Evolutionary conservation across 2,113 vertebrate species (phyloP).

Genomic region (Grammatotria lemairii): DNA sequence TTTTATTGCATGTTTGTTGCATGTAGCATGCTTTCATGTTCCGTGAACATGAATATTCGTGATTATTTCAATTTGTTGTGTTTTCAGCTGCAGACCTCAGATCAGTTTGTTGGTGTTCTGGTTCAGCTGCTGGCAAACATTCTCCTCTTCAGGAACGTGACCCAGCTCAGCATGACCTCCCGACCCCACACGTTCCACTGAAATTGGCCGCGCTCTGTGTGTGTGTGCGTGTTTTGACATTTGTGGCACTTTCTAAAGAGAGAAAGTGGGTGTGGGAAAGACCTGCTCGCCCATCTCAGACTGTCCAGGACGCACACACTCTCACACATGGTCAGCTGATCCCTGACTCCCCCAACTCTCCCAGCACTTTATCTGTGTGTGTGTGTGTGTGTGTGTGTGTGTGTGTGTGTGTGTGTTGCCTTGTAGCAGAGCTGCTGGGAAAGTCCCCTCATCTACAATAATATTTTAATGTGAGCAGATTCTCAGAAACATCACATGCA

Average conservation of each 20-base stretch:
- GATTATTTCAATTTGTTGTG: background rate
- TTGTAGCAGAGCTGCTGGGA: background rate
- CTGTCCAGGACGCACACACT: slow-evolving; percentile 1
- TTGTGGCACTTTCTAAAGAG: slow-evolving; percentile 37
- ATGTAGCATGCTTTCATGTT: background rate
- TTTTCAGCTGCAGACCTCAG: background rate
- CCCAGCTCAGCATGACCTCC: background rate
- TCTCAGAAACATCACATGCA: background rate
- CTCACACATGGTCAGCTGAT: slow-evolving; percentile 36
- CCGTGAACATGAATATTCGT: background rate
- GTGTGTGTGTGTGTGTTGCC: background rate
- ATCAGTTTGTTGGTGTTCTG: background rate
- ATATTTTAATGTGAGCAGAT: background rate
- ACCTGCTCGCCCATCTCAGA: slow-evolving; percentile 9
- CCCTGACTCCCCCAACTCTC: slow-evolving; percentile 36
- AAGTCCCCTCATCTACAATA: background rate
- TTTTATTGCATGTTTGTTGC: background rate
- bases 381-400: background rate
- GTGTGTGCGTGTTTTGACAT: slow-evolving; percentile 15
- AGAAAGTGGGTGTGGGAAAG: slow-evolving; percentile 51
- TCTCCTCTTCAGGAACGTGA: background rate
- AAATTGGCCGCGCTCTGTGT: background rate
- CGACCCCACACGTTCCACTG: slow-evolving; percentile 43
- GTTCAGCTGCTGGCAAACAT: background rate
- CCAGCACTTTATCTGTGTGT: background rate